A percentile compares a stretch with the other conserved stretches of the same genome.
Evolutionary conservation across 2,113 vertebrate species (phyloP).

Genomic region (Girardinichthys multiradiatus): DNA sequence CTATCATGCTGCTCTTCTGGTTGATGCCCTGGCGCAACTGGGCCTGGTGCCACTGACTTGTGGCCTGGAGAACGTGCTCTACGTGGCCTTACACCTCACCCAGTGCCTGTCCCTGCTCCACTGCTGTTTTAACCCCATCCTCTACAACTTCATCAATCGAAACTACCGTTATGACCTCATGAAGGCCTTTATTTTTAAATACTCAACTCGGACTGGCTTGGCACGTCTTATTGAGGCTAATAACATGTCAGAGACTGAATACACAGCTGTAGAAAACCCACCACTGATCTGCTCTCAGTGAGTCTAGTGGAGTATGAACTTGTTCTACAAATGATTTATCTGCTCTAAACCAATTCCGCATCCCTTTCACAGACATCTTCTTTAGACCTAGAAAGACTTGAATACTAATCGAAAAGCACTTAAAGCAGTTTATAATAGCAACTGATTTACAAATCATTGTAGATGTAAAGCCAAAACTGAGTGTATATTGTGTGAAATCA

Average conservation of each 20-base stretch:
- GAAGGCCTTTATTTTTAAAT: conserved; percentile 97
- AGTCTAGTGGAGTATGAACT: conserved; percentile 21
- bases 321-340: conserved; percentile 35
- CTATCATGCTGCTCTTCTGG: conserved; percentile 86
- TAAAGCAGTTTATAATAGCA: conserved; percentile 49
- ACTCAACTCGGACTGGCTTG: conserved; percentile 91
- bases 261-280: conserved; percentile 87
- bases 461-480: conserved; percentile 53
- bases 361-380: conserved; percentile 26
- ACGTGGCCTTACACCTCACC: conserved; percentile 87
- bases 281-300: conserved; percentile 59
- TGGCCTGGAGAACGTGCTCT: conserved; percentile 87
- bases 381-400: conserved; percentile 39
- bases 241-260: conserved; percentile 87
- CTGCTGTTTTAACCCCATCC: conserved; percentile 95
- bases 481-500: conserved; percentile 39
- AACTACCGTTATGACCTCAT: conserved; percentile 96
- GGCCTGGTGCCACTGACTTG: conserved; percentile 88
- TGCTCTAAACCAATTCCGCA: conserved; percentile 1
- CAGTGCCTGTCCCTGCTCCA: conserved; percentile 94
- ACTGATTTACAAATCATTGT: conserved; percentile 38
- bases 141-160: conserved; percentile 93
- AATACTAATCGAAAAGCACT: conserved; percentile 68
- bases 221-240: conserved; percentile 89
- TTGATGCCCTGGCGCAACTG: conserved; percentile 87